Conservation (phyloP, 2,888 invertebrate genomes). For the Drosophila borborema region DNA sequence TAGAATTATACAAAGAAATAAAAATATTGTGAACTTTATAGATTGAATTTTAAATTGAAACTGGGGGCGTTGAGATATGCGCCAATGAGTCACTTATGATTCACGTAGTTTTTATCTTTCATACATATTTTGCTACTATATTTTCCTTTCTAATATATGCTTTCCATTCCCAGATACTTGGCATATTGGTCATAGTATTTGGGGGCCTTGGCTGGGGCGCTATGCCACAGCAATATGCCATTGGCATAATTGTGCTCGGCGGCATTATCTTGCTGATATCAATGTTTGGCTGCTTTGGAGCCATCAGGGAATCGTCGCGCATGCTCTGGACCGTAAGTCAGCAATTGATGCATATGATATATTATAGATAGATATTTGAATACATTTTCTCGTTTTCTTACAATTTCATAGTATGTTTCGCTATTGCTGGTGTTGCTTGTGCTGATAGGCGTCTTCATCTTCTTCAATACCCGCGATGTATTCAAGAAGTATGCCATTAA, state of each 20-base stretch:
- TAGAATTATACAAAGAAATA: neutral
- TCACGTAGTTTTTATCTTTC: neutral
- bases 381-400: conserved; percentile 4
- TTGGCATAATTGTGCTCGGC: conserved; percentile 76
- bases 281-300: conserved; percentile 79
- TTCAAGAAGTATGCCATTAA: conserved; percentile 75
- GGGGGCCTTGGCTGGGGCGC: conserved; percentile 79
- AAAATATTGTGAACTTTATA: neutral
- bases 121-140: neutral
- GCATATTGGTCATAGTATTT: conserved; percentile 72
- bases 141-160: neutral
- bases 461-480: conserved; percentile 65
- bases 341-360: neutral
- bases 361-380: neutral
- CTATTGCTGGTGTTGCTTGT: conserved; percentile 68
- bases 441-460: conserved; percentile 66
- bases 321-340: conserved; percentile 77
- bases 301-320: conserved; percentile 78
- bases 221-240: conserved; percentile 77
- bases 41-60: neutral
- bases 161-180: conserved; percentile 66
- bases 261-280: conserved; percentile 74
- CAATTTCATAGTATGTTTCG: conserved; percentile 61
- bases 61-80: neutral
- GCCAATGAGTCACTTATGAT: conserved; percentile 1